Base-by-base conservation (phyloP, 2,113 vertebrate species). In the Plestiodon gilberti region DNA sequence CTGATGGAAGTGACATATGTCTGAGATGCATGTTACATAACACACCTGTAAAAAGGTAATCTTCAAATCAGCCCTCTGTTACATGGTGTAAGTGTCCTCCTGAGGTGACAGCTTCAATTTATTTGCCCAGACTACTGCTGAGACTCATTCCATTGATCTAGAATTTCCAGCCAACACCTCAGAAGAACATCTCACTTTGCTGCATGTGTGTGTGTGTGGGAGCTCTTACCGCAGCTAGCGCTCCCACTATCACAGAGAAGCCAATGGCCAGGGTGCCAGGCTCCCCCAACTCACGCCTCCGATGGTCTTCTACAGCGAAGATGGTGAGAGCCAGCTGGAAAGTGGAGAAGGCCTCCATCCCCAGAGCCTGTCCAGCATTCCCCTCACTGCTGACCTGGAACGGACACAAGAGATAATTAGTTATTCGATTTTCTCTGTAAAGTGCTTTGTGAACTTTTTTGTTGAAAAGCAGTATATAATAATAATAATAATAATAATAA, bases 251-350 rank as follows among this genome's bases (percentile, higher is more conserved):
- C 89, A 97, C 92, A 2, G 98, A 97, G 10, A 98, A 94, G 61
- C 97, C 97, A 80, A 98, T 93, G 23, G 94, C 96, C 82, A 98
- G 87, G 89, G 96, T 95, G 0, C 95, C 96, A 15, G 95, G 96
- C 28, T 95, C 95, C 18, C 89, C 33, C 0, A 90, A 40, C 14
- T 93, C 96, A 90, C 92, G 91, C 43, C 94, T 90, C n/a, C 94
- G 88, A 52, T 96, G 93, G 43, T 96, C 94, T 14, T 97, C 89
- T 13, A 95, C 84, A 1, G 97, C 95, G 33, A 97, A 98, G 33
- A 97, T 81, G 0, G 96, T 96, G 90, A 98, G 96, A 2, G 96
- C 96, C 94, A 98, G 90, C 89, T 98, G 96, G 95, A 98, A 98
- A 87, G 97, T 98, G 92, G 96, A 96, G 1, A 98, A 95, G 1